Base-by-base conservation (phyloP, 2,888 invertebrate genomes). In the Heliconius aoede region DNA sequence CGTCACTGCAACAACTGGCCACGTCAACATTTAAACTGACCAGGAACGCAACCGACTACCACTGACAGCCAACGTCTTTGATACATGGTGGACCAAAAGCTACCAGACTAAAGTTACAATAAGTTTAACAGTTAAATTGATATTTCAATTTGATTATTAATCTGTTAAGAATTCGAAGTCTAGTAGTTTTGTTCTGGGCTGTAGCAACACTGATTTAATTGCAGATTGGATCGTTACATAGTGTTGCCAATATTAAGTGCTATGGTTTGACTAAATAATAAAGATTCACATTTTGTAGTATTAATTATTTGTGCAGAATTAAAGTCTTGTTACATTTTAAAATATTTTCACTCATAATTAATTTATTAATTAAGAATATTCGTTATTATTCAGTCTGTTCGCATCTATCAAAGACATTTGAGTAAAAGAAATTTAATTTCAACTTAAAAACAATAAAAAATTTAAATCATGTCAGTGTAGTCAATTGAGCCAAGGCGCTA, bases 1-100 rank as follows among this genome's bases (percentile, higher is more conserved):
- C 4, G 94, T 94, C 84, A 95, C 94, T 94, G 94, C 82, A 95
- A 94, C 93, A 91, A 93, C 88, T 86, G 51, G 64, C 40, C 46
- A 80, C 78, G 80, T 90, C 79, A 89, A 40, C 73, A 24, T 0
- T n/a, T 32, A 77, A 55, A 78, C 71, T 30, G 55, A 72, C 68
- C 75, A 51, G 72, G 72, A 76, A 78, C 74, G 71, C 79, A 79
- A 79, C 76, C 78, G 78, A 78, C 81, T 55, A 76, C 61, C 80
- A 77, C 78, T 78, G 80, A 82, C 80, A 76, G 74, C 32, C 76
- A 30, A 80, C 58, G 30, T 55, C 75, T 73, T 78, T 64, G 61
- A 78, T 76, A 55, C 32, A 78, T 62, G 78, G 26, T 5, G 40
- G 55, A 62, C 24, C 65, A 58, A 30, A 72, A 65, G 36, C 60